A percentile compares a stretch with the other conserved stretches of the same genome.
Conservation (phyloP, 2,113 vertebrate genomes). For the Etheostoma cragini region DNA sequence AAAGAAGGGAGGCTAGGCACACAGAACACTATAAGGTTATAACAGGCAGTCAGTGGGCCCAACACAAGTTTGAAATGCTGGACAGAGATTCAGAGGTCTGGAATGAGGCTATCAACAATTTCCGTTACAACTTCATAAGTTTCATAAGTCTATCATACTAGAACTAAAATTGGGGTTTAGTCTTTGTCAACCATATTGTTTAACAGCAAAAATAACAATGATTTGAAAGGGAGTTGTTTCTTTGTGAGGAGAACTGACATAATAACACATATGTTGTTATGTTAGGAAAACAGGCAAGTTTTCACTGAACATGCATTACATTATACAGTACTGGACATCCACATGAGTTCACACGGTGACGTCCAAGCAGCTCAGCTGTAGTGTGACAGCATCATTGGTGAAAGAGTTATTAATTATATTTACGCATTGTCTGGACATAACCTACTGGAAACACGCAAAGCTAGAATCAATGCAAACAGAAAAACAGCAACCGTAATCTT, state of each 20-base stretch:
- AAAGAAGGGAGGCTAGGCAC: not conserved
- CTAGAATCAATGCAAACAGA: not conserved
- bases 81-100: not conserved
- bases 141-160: not conserved
- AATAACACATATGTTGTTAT: not conserved
- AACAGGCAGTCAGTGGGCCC: not conserved
- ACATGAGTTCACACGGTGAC: constrained; percentile 43
- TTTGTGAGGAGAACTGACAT: not conserved
- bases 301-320: constrained; percentile 13
- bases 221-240: not conserved
- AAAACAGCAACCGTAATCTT: not conserved
- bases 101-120: not conserved
- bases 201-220: not conserved
- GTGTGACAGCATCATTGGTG: constrained; percentile 44
- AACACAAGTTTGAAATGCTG: not conserved
- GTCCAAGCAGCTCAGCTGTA: constrained; percentile 31
- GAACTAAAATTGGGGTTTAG: not conserved
- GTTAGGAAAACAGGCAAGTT: not conserved
- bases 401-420: constrained; percentile 30
- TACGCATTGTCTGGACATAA: not conserved
- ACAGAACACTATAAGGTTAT: not conserved
- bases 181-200: not conserved
- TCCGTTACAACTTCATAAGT: not conserved
- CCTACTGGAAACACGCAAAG: not conserved
- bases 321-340: constrained; percentile 28